These are phyloP conservation scores for Sebastes paucispinis DNA, from an alignment of 2,797 vertebrate genomes.

Conservation along the genomic window DNA sequence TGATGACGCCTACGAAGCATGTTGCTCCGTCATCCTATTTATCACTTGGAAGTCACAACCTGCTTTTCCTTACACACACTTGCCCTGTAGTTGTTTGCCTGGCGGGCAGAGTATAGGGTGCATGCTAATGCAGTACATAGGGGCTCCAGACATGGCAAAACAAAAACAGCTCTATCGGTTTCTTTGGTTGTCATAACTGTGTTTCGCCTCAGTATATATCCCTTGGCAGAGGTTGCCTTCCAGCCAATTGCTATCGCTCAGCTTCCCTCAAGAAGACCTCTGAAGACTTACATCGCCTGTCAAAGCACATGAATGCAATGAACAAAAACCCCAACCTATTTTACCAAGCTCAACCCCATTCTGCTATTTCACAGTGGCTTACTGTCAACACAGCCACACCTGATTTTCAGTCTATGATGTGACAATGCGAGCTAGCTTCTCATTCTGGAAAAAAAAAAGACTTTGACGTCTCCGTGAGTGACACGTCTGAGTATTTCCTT, in stretches of 20 bases:
- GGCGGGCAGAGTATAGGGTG: conserved; percentile 17
- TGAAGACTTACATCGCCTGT: conserved; percentile 36
- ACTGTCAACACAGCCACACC: conserved; percentile 57
- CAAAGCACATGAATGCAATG: conserved; percentile 47
- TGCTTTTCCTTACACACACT: not conserved
- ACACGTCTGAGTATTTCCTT: conserved; percentile 54
- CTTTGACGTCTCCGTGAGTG: conserved; percentile 57
- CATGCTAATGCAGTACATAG: conserved; percentile 34
- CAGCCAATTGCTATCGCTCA: conserved; percentile 39
- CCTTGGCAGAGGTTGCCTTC: conserved; percentile 35
- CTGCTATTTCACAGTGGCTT: conserved; percentile 55
- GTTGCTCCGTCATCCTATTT: conserved; percentile 32
- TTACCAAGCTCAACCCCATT: conserved; percentile 50
- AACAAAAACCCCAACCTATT: conserved; percentile 47
- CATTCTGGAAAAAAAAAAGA: conserved; percentile 13
- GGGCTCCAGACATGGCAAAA: conserved; percentile 33
- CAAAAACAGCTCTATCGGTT: conserved; percentile 36
- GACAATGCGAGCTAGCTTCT: conserved; percentile 30
- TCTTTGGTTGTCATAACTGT: conserved; percentile 22
- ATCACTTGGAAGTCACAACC: not conserved
- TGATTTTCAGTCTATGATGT: conserved; percentile 35
- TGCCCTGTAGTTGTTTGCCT: conserved; percentile 41
- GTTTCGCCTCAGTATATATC: conserved; percentile 31
- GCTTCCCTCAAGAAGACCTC: conserved; percentile 37
- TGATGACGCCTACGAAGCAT: conserved; percentile 1